Evolutionary conservation across 2,797 vertebrate species (phyloP).

Genomic region (Sebastes flavidus): DNA sequence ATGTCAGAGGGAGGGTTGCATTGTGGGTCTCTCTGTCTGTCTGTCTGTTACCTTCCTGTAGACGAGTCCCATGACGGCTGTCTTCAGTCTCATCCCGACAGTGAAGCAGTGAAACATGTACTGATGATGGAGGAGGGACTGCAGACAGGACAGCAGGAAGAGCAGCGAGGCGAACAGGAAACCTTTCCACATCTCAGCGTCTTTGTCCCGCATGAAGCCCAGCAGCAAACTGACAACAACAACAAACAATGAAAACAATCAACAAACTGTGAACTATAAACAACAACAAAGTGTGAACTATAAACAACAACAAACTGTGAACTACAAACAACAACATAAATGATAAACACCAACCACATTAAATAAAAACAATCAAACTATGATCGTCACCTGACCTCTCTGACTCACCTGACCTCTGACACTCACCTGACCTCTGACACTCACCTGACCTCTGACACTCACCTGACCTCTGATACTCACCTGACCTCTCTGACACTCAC

Average conservation of each 20-base stretch:
- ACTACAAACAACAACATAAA: no score
- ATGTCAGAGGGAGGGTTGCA: neutral
- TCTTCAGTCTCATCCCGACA: slow-evolving; percentile 87
- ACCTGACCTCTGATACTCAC: no score
- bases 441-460: no score
- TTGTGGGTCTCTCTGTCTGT: neutral
- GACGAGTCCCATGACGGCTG: slow-evolving; percentile 87
- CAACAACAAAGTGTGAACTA: neutral
- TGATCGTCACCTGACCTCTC: neutral
- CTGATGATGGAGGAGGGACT: slow-evolving; percentile 87
- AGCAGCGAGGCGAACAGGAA: slow-evolving; percentile 82
- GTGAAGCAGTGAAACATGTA: slow-evolving; percentile 87
- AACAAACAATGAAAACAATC: neutral
- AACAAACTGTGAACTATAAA: neutral
- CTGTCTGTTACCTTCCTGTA: slow-evolving; percentile 86
- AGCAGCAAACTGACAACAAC: slow-evolving; percentile 83
- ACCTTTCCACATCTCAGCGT: slow-evolving; percentile 84
- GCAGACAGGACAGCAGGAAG: slow-evolving; percentile 86
- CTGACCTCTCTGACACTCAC: slow-evolving; percentile 58
- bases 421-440: no score
- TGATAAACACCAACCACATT: no score
- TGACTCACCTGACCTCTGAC: no score
- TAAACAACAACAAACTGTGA: neutral
- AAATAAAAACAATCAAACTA: neutral
- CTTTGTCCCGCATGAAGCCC: slow-evolving; percentile 80